Evolutionary conservation across 2,113 vertebrate genomes (phyloP), one percentile per base, ranked within the genome.

Genomic region (Naja naja): DNA sequence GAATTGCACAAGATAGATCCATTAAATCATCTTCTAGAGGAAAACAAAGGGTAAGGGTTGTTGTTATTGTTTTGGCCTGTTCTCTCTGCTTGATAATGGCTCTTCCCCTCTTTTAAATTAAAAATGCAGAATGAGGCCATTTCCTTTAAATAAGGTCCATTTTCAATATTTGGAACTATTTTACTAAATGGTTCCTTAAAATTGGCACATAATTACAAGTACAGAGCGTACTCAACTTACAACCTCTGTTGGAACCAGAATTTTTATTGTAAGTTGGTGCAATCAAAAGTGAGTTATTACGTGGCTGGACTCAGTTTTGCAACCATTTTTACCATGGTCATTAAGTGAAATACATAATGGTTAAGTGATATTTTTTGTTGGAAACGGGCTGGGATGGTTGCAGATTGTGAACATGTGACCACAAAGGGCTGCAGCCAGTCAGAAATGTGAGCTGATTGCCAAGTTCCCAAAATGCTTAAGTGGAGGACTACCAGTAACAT

Each of bases 1-100:
- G 20, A 93, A 30, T 47, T 95, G 9, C 94, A 95, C 39, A 97
- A 96, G 88, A 95, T 97, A 91, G 97, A 98, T 91, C 92, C 96
- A 14, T 18, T 98, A 4, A 97, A 96, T 60, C 97, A 97, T 85
- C 96, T 98, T 91, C 96, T 98, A 18, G 97, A 98, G 88, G 98
- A 98, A 88, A 94, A 96, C 94, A 97, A 96, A 97, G 97, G 95
- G 98, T 98, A 97, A 89, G 94, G 81, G 30, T 0, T 34, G 93
- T 58, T 23, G 16, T 55, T 22, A 8, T 58, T 58, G 14, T 81
- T 81, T 39, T 94, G 0, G 25, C 89, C 94, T 90, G 90, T 53
- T 90, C 39, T 90, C 56, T 93, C 39, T 9, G n/a, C 85, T 93
- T 56, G 89, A 53, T 94, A 91, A 89, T 20, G 92, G 85, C 74